Evolutionary conservation across 2,797 vertebrate species (phyloP), one percentile per base, ranked within the genome.

Genomic region (Lates japonicus): DNA sequence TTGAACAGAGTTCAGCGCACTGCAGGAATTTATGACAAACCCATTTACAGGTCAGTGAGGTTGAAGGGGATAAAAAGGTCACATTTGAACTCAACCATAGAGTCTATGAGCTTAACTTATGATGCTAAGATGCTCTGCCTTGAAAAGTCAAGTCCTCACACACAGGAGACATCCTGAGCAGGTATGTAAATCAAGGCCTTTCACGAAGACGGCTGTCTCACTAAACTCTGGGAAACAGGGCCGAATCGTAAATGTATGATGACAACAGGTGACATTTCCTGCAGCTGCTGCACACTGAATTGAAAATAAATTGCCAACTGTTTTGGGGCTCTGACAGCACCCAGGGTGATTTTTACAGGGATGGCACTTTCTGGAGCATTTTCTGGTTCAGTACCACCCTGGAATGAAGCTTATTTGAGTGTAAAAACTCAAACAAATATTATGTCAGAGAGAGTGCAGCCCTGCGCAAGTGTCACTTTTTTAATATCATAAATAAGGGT

Each of bases 241-340:
- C 25, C 3, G n/a, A 3, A 72, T 71, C 63, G 39, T 73, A 60
- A 87, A 88, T 78, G 62, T n/a, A 22, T 35, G 68, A 80, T 86
- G 80, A 82, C 85, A 82, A 86, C 70, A 84, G 81, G 79, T 83
- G 89, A 88, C 85, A 83, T 85, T 86, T 85, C 76, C 71, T 67
- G 70, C 62, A 67, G 69, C 70, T 67, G 72, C 85, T 87, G 75
- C 77, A 78, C 76, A 74, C 69, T 57, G 63, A 86, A 82, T 77
- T 80, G 67, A 76, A 84, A 81, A 71, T 73, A 81, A 80, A 88
- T 88, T 72, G 65, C 51, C 85, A 74, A 83, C 75, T 85, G 75
- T 89, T 89, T 63, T 46, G 83, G 59, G 74, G 48, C 73, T 63
- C 17, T 74, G 83, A 80, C 74, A 76, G 78, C 76, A 81, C 54